Conservation (phyloP, 2,888 invertebrate species). For the Phasia obesa region DNA sequence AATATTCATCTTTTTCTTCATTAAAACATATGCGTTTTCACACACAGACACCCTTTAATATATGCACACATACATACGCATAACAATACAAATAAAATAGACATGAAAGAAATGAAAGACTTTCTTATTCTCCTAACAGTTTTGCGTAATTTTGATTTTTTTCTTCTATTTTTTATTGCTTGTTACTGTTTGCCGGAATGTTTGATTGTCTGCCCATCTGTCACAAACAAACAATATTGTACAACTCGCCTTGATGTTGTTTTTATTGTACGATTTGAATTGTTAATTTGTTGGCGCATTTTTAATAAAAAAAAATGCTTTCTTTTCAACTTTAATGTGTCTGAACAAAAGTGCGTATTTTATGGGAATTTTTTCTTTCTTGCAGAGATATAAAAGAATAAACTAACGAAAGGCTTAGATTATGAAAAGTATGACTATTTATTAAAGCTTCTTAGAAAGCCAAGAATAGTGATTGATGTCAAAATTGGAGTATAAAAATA, state of each 20-base stretch:
- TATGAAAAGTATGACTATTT: too few relatives aligned
- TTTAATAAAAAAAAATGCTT: conserved; percentile 6
- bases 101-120: neutral
- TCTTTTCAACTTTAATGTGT: conserved; percentile 33
- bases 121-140: neutral
- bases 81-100: neutral
- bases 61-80: neutral
- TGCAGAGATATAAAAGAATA: conserved; percentile 17
- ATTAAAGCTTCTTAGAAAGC: too few relatives aligned
- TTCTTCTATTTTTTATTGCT: neutral
- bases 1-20: conserved; percentile 9
- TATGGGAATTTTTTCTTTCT: neutral
- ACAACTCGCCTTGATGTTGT: conserved; percentile 21
- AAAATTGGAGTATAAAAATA: too few relatives aligned
- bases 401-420: too few relatives aligned
- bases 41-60: neutral
- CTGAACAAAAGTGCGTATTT: conserved; percentile 36
- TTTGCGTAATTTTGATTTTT: conserved; percentile 14
- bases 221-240: conserved; percentile 10
- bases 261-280: conserved; percentile 53
- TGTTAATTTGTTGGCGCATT: conserved; percentile 63
- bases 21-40: neutral
- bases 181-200: neutral
- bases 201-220: conserved; percentile 19
- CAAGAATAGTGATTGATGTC: too few relatives aligned